phyloP scores from a whole-genome alignment of 1,140 invertebrate genomes.

The Bradynema listronoti region DNA sequence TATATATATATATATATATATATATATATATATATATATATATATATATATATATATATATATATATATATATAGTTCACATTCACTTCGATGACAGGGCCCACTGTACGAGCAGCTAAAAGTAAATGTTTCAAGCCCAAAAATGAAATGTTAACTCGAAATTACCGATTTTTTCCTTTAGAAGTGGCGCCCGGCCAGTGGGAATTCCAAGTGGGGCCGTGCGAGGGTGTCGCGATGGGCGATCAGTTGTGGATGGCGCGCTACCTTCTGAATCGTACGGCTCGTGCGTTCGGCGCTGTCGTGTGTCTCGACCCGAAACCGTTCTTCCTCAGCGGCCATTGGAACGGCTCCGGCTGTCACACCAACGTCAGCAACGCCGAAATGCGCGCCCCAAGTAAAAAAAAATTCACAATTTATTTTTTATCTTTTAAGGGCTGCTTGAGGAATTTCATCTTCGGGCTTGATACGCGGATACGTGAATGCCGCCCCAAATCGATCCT shows the following conservation, averaged over 20 bases:
- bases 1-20: too few relatives aligned
- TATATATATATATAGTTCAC: too few relatives aligned
- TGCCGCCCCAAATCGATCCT: too few relatives aligned
- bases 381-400: conserved; percentile 65
- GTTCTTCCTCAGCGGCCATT: conserved; percentile 61
- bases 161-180: too few relatives aligned
- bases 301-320: conserved; percentile 72
- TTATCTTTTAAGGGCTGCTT: background rate
- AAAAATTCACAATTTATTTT: background rate
- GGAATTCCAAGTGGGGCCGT: conserved; percentile 61
- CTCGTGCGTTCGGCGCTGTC: conserved; percentile 82
- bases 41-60: too few relatives aligned
- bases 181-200: conserved; percentile 82
- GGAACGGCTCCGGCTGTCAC: conserved; percentile 82
- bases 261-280: conserved; percentile 74
- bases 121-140: too few relatives aligned
- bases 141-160: too few relatives aligned
- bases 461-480: too few relatives aligned
- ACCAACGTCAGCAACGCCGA: conserved; percentile 80
- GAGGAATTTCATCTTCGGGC: too few relatives aligned
- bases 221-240: conserved; percentile 66
- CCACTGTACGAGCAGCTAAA: too few relatives aligned
- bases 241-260: conserved; percentile 74
- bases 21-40: too few relatives aligned
- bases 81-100: too few relatives aligned